Percentiles rank a stretch among this genome's conserved stretches.
Evolutionary conservation across 2,888 invertebrate species (phyloP).

Genomic region (Cistogaster globosa): DNA sequence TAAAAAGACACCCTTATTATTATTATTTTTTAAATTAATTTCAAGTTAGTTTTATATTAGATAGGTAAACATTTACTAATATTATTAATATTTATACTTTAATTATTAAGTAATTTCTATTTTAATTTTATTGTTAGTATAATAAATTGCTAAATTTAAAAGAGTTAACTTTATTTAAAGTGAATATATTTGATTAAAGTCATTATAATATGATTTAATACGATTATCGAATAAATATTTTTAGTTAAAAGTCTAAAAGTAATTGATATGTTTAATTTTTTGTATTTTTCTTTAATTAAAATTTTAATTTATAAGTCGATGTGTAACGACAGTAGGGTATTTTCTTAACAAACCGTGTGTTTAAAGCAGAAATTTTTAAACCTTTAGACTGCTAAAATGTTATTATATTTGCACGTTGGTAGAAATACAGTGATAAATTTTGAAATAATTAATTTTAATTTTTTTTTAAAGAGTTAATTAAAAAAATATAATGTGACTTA

Average conservation of each 20-base stretch:
- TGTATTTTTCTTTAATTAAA: background rate
- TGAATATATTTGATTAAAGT: constrained; percentile 4
- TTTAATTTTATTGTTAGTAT: constrained; percentile 18
- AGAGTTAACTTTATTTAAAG: background rate
- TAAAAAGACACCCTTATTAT: background rate
- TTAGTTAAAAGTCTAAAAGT: constrained; percentile 49
- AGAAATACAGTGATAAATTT: background rate
- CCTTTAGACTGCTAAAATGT: no score
- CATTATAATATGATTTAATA: constrained; percentile 15
- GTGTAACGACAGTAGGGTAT: background rate
- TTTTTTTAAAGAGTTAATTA: background rate
- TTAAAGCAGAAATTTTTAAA: background rate
- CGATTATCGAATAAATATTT: constrained; percentile 5
- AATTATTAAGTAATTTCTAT: constrained; percentile 10
- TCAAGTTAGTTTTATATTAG: constrained; percentile 8
- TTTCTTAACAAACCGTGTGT: background rate
- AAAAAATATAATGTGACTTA: background rate
- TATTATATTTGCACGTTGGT: no score
- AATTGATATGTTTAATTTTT: constrained; percentile 51
- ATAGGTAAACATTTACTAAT: constrained; percentile 45
- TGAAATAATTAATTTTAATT: background rate
- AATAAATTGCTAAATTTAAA: constrained; percentile 10
- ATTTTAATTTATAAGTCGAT: constrained; percentile 7
- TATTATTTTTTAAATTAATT: constrained; percentile 23
- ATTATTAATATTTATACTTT: constrained; percentile 3